These are phyloP conservation scores for Conger conger DNA, from an alignment of 2,113 vertebrate genomes.

Conservation along the genomic window DNA sequence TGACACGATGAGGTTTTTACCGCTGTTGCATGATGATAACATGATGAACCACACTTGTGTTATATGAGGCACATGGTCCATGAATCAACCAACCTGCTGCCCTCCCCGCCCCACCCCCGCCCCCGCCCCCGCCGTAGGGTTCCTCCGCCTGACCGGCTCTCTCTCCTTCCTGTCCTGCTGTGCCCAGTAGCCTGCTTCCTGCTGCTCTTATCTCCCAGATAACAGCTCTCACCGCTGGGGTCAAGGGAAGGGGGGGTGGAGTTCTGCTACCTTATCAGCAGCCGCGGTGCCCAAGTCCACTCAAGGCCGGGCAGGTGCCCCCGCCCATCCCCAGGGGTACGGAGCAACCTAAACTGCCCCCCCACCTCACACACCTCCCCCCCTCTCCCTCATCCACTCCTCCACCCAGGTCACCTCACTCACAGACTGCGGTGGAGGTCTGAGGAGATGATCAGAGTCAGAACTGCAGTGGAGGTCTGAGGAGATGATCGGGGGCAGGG, in stretches of 20 bases:
- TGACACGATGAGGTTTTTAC: too few species aligned
- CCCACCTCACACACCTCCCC: not conserved
- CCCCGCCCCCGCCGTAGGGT: not conserved
- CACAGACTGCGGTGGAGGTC: not conserved
- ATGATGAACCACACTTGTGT: too few species aligned
- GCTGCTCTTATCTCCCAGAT: constrained; percentile 57
- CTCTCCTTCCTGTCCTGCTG: constrained; percentile 39
- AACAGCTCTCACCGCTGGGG: constrained; percentile 40
- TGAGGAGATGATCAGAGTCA: not conserved
- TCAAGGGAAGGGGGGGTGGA: constrained; percentile 18
- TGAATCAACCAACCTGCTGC: too few species aligned
- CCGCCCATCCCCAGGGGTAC: constrained; percentile 39
- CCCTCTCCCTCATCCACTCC: not conserved
- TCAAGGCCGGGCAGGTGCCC: constrained; percentile 58
- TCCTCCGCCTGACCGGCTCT: not conserved
- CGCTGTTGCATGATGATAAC: too few species aligned
- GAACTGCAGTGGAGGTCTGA: not conserved
- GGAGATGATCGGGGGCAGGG: too few species aligned
- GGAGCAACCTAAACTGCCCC: constrained; percentile 18
- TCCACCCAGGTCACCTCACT: constrained; percentile 14
- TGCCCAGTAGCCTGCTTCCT: constrained; percentile 50
- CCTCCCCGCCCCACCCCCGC: not conserved
- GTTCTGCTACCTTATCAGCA: constrained; percentile 58
- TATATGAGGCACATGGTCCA: too few species aligned
- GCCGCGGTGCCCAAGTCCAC: constrained; percentile 25